phyloP scores from a whole-genome alignment of 2,888 invertebrate genomes.

The Lasioglossum vierecki region DNA sequence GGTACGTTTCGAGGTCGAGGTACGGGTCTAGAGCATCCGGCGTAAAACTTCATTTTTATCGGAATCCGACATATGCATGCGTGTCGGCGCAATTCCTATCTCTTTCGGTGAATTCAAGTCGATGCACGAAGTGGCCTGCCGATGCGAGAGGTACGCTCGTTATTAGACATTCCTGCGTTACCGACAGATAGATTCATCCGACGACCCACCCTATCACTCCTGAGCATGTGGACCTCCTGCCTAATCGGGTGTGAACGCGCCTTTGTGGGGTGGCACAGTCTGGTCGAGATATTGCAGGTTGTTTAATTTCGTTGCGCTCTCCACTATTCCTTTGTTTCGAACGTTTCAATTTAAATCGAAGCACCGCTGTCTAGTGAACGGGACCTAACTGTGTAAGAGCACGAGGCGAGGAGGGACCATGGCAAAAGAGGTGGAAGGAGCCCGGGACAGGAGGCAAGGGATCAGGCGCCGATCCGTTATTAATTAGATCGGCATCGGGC shows the following conservation, averaged over 20 bases:
- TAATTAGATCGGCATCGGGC: slow-evolving; percentile 80
- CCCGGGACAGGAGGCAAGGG: slow-evolving; percentile 42
- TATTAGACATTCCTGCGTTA: slow-evolving; percentile 80
- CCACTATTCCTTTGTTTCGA: slow-evolving; percentile 79
- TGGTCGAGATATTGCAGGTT: slow-evolving; percentile 80
- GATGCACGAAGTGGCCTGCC: slow-evolving; percentile 54
- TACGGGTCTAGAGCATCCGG: neutral
- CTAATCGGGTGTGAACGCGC: slow-evolving; percentile 82
- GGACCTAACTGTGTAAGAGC: slow-evolving; percentile 29
- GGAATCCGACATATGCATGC: neutral
- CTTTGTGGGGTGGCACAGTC: slow-evolving; percentile 77
- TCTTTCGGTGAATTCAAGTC: slow-evolving; percentile 38
- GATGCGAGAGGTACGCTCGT: slow-evolving; percentile 68
- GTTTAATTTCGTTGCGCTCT: slow-evolving; percentile 80
- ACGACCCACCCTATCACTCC: slow-evolving; percentile 57
- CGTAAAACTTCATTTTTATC: neutral
- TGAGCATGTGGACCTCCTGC: slow-evolving; percentile 71
- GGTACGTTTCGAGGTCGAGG: neutral
- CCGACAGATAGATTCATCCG: slow-evolving; percentile 59
- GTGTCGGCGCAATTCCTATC: slow-evolving; percentile 22
- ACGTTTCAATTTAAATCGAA: slow-evolving; percentile 82
- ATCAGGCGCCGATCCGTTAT: slow-evolving; percentile 82
- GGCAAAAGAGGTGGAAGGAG: slow-evolving; percentile 42
- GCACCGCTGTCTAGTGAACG: slow-evolving; percentile 62
- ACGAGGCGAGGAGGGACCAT: slow-evolving; percentile 6